These are phyloP conservation scores for Clamator glandarius DNA, from an alignment of 2,797 vertebrate species.

Conservation along the genomic window DNA sequence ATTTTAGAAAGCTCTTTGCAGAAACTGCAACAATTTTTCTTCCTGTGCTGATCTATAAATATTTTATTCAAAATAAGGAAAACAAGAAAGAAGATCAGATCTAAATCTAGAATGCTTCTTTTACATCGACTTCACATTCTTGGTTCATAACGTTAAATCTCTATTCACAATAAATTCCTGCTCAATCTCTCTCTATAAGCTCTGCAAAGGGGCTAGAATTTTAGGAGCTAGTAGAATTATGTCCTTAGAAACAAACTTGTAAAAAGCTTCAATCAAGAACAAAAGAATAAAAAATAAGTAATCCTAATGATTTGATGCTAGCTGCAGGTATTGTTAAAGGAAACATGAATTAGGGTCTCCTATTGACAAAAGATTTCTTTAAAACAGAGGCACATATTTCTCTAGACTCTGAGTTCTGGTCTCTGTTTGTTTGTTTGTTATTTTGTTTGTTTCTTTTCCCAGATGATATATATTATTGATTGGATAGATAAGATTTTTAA, in stretches of 20 bases:
- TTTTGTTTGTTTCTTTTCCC: constrained; percentile 25
- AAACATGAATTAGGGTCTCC: not conserved
- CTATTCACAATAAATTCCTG: not conserved
- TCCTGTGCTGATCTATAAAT: not conserved
- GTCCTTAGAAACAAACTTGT: not conserved
- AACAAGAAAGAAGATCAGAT: not conserved
- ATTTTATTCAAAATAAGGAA: not conserved
- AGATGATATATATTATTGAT: constrained; percentile 65
- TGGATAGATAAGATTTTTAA: constrained; percentile 54
- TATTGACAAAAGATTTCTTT: not conserved
- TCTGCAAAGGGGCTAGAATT: not conserved
- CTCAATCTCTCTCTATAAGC: not conserved
- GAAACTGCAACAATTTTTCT: not conserved
- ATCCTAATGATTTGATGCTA: not conserved
- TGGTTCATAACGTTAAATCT: not conserved
- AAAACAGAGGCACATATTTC: not conserved
- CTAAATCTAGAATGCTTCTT: not conserved
- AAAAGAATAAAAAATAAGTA: not conserved
- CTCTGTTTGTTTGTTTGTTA: constrained; percentile 5
- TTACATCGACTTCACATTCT: not conserved
- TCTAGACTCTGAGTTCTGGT: not conserved
- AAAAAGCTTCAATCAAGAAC: not conserved
- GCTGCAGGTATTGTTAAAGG: not conserved
- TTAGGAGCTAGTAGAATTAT: not conserved
- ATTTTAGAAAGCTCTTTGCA: not conserved